phyloP scores from a whole-genome alignment of 2,797 vertebrate species.

The Margarornis squamiger region DNA sequence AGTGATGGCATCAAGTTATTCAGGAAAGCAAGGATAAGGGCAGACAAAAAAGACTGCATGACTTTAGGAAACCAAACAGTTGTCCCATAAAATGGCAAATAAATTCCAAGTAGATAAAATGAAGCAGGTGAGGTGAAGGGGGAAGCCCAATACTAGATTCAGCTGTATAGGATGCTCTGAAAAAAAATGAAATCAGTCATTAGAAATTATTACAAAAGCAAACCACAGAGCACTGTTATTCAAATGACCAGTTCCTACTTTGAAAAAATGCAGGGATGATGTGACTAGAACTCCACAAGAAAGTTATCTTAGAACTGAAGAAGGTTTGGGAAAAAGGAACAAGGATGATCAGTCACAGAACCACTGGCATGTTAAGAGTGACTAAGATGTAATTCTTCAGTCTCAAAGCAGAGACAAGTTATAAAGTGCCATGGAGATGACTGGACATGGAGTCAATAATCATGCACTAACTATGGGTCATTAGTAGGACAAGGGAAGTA shows the following conservation, averaged over 20 bases:
- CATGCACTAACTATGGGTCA: neutral
- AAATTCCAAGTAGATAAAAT: neutral
- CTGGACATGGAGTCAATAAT: neutral
- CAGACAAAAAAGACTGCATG: neutral
- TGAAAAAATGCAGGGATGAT: neutral
- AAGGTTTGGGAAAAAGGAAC: neutral
- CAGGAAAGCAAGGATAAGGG: neutral
- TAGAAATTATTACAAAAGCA: neutral
- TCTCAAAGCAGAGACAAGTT: neutral
- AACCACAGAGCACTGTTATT: neutral
- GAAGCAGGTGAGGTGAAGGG: neutral
- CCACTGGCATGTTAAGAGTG: neutral
- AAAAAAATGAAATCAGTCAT: neutral
- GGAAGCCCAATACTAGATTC: neutral
- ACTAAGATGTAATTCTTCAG: neutral
- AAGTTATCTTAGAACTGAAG: neutral
- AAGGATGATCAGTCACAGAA: neutral
- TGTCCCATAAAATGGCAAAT: neutral
- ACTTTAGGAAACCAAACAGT: neutral
- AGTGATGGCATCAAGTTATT: neutral
- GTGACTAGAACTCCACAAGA: neutral
- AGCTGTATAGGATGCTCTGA: neutral
- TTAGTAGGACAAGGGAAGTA: neutral
- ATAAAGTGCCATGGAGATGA: neutral
- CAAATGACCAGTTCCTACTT: neutral